Conservation (phyloP, 2,888 invertebrate genomes). For the Dugesia japonica region DNA sequence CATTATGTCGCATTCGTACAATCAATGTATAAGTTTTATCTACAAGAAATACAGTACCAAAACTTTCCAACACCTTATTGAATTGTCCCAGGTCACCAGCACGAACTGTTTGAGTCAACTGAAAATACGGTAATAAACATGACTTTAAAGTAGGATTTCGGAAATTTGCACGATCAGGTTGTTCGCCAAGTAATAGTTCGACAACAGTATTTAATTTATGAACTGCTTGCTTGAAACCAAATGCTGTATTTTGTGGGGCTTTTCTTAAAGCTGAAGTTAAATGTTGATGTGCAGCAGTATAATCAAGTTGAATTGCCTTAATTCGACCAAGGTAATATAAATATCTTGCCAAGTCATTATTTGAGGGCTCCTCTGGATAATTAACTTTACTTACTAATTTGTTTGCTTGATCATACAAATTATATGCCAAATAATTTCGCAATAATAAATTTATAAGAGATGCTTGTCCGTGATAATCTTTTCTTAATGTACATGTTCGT, state of each 20-base stretch:
- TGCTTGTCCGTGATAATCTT: slow-evolving; percentile 80
- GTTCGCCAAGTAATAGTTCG: slow-evolving; percentile 76
- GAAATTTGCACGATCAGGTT: slow-evolving; percentile 85
- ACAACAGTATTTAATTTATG: slow-evolving; percentile 37
- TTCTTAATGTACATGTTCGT: slow-evolving; percentile 74
- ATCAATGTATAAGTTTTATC: slow-evolving; percentile 92
- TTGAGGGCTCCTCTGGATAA: slow-evolving; percentile 86
- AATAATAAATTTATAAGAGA: slow-evolving; percentile 83
- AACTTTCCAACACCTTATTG: slow-evolving; percentile 75
- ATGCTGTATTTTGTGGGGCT: slow-evolving; percentile 90
- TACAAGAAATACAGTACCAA: slow-evolving; percentile 71
- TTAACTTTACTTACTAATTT: slow-evolving; percentile 88
- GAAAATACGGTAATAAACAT: slow-evolving; percentile 81
- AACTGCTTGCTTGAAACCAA: slow-evolving; percentile 91
- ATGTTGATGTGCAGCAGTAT: slow-evolving; percentile 89
- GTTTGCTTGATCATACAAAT: slow-evolving; percentile 83
- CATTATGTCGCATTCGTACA: slow-evolving; percentile 83
- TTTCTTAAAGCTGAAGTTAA: slow-evolving; percentile 78
- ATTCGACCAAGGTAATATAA: slow-evolving; percentile 85
- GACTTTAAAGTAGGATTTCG: slow-evolving; percentile 72
- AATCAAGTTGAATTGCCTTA: slow-evolving; percentile 90
- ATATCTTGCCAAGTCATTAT: slow-evolving; percentile 95
- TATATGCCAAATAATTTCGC: slow-evolving; percentile 82
- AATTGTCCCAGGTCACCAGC: slow-evolving; percentile 82
- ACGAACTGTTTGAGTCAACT: slow-evolving; percentile 70